Conservation (phyloP, 2,888 invertebrate genomes). For the Trachelus troglodyta region DNA sequence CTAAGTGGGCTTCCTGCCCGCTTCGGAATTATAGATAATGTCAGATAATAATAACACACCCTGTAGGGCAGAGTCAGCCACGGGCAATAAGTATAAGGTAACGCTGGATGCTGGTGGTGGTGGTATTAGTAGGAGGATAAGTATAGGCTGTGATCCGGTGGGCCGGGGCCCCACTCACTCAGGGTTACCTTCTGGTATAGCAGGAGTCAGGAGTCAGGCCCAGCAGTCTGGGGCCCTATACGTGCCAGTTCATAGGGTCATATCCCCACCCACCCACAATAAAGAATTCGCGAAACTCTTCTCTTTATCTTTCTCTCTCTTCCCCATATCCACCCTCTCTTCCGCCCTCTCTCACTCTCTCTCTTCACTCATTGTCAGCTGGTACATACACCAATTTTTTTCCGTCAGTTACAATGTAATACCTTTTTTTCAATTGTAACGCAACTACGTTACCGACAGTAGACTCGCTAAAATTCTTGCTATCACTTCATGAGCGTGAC, state of each 20-base stretch:
- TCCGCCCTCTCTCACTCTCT: constrained; percentile 12
- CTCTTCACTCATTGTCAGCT: neutral
- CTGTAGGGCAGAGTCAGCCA: constrained; percentile 52
- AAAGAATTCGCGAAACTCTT: neutral
- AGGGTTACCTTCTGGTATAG: constrained; percentile 57
- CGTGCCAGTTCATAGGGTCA: constrained; percentile 65
- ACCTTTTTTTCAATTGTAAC: neutral
- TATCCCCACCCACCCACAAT: constrained; percentile 30
- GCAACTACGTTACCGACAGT: too few relatives aligned
- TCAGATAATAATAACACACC: constrained; percentile 66
- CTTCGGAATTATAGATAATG: constrained; percentile 66
- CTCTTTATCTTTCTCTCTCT: constrained; percentile 10
- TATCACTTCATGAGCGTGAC: too few relatives aligned
- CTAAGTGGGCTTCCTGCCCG: constrained; percentile 66
- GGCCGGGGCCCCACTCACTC: constrained; percentile 49
- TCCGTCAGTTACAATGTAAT: neutral
- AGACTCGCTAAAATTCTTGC: too few relatives aligned
- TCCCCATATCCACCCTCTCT: constrained; percentile 23
- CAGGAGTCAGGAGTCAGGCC: constrained; percentile 59
- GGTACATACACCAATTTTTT: constrained; percentile 16
- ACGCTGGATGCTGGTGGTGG: constrained; percentile 43
- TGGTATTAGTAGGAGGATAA: constrained; percentile 65
- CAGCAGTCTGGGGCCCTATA: constrained; percentile 62
- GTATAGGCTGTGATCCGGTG: constrained; percentile 58
- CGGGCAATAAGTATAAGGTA: constrained; percentile 63